Base-by-base conservation (phyloP, 2,888 invertebrate species). In the Campoplex capitator region DNA sequence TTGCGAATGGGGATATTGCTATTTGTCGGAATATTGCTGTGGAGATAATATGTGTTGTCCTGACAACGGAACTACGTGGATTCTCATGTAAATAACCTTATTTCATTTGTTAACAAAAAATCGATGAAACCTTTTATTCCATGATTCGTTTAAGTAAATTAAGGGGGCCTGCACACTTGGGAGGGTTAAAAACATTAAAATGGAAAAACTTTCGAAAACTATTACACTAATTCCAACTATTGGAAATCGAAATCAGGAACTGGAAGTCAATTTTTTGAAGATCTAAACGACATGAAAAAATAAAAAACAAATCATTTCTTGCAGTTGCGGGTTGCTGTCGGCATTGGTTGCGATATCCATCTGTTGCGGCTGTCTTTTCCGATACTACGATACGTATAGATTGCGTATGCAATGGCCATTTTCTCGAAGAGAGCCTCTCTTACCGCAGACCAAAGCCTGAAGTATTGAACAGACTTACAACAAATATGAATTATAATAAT, bases 1-100 rank as follows among this genome's bases (percentile, higher is more conserved):
- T 74, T 93, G 92, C 79, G 85, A 89, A 56, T 92, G 90, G 89
- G 89, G 89, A 16, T 65, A 87, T 28, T 92, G 92, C 70, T 42
- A 86, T 9, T 68, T 86, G 45, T 84, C 87, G 28, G 88, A 92
- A 83, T 84, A 89, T 23, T 92, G 93, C 79, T 92, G 92, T 79
- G 91, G 79, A 2, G 84, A 89, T 42, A 91, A 92, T 86, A 48
- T 79, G 58, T 93, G 92, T 78, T 92, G 92, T 78, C n/a, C 70
- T 23, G 83, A 88, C 56, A 51, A 62, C 8, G 87, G 87, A 51
- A 77, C 88, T 51, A 82, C 83, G 45, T 87, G 90, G 83, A 70
- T 89, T 32, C 32, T 89, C 54, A 78, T 88, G 91, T 91, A 89
- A 82, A 88, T 51, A 35, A 13, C 1, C 0, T 11, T 2, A 1